Evolutionary conservation across 2,888 invertebrate genomes (phyloP).

Genomic region (Dasypolia templi): DNA sequence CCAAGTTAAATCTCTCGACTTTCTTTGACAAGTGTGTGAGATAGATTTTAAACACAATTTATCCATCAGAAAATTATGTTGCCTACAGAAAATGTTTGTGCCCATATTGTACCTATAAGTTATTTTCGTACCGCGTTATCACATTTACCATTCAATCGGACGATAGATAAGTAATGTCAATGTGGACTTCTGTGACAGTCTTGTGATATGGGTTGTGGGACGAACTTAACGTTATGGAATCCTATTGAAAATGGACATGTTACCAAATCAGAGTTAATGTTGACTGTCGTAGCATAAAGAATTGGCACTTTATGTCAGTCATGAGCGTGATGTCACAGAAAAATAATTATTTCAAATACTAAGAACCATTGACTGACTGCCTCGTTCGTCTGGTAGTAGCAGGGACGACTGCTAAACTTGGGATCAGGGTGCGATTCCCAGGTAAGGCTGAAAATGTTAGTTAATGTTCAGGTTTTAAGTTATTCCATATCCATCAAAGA

Average conservation of each 20-base stretch:
- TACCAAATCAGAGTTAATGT: constrained; percentile 3
- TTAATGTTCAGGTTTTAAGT: too few relatives aligned
- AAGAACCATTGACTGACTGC: neutral
- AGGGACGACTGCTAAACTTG: neutral
- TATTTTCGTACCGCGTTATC: constrained; percentile 2
- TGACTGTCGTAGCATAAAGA: neutral
- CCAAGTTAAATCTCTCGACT: neutral
- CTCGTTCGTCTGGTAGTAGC: neutral
- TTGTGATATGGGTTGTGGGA: constrained; percentile 33
- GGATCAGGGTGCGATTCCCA: neutral
- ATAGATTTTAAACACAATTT: neutral
- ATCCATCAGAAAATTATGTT: neutral
- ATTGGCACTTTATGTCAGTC: neutral
- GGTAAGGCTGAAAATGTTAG: neutral
- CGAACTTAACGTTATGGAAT: constrained; percentile 3
- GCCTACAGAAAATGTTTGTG: neutral
- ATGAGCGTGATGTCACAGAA: neutral
- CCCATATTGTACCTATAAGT: neutral
- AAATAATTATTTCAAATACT: neutral
- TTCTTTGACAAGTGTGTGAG: neutral
- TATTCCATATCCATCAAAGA: neutral
- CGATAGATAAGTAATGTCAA: constrained; percentile 25
- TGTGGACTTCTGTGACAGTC: constrained; percentile 23
- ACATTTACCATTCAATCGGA: constrained; percentile 8
- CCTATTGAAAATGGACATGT: constrained; percentile 7